Base-by-base conservation (phyloP, 2,888 invertebrate genomes). In the Prenolepis imparis region DNA sequence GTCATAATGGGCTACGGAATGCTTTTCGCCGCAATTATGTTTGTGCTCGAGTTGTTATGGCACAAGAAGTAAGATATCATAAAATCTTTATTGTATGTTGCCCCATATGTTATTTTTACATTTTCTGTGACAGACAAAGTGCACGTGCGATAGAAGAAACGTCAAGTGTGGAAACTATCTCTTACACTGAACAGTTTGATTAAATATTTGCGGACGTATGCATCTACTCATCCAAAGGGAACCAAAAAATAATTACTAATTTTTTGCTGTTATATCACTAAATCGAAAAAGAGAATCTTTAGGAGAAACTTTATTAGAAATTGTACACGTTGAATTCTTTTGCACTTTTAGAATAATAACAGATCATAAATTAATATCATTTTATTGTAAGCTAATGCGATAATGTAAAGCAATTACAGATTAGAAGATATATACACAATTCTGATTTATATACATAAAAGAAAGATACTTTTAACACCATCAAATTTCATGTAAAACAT, bases 1-100 rank as follows among this genome's bases (percentile, higher is more conserved):
- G 89, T 95, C 81, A 95, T 95, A n/a, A 95, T 96, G 11, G 90
- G 95, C 21, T 96, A 95, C 68, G 96, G 96, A 18, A 92, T 95
- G 87, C 86, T 95, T 24, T 82, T 95, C 9, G 95, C 96, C 0
- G 91, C 95, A 0, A 93, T 93, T 0, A 92, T 96, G 0, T 90
- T 96, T 3, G 24, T 86, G 0, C 32, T 90, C 4, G 94, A 94
- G 86, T 59, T 91, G 5, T 28, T 93, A 2, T 90, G 90, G 90
- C 48, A 82, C 9, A 90, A 84, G 59, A 84, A 86, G 90, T 89
- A 73, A 77, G 9, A n/a, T n/a, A 63, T 61, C 44, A 6, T 21
- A 18, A 32, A 11, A 57, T 1, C 6, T 57, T 6, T 48, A n/a
- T 48, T n/a, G 5, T 5, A 5, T 36, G 0, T 24, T 61, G 44